These are phyloP conservation scores for Oxyura jamaicensis DNA, from an alignment of 2,113 vertebrate genomes.

Conservation along the genomic window DNA sequence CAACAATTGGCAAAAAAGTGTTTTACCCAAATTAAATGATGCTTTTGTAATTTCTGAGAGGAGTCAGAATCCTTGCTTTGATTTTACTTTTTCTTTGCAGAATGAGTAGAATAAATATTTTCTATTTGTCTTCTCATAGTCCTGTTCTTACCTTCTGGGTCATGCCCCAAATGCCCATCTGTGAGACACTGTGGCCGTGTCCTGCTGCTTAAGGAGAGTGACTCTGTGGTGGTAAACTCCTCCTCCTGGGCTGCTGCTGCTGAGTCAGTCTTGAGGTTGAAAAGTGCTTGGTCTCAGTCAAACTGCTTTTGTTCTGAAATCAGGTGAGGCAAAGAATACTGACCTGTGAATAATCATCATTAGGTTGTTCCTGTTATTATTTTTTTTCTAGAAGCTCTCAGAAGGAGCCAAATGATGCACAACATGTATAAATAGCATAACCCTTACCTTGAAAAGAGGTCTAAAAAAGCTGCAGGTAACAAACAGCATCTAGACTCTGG, in stretches of 20 bases:
- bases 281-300: not conserved
- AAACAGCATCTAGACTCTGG: not conserved
- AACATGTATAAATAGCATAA: not conserved
- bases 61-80: not conserved
- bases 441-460: not conserved
- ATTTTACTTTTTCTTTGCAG: not conserved
- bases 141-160: not conserved
- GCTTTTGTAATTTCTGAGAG: not conserved
- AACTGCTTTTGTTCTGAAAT: not conserved
- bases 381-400: not conserved
- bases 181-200: not conserved
- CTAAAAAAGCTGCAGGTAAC: not conserved
- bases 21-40: not conserved
- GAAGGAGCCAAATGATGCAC: not conserved
- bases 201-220: not conserved
- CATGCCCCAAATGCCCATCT: not conserved
- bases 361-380: not conserved
- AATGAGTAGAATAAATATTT: not conserved
- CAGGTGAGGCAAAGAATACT: not conserved
- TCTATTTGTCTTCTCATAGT: not conserved
- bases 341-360: not conserved
- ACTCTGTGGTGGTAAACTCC: not conserved
- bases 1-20: not conserved
- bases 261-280: not conserved
- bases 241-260: not conserved